Conservation (phyloP, 2,888 invertebrate species). For the Drosophila emarginata region DNA sequence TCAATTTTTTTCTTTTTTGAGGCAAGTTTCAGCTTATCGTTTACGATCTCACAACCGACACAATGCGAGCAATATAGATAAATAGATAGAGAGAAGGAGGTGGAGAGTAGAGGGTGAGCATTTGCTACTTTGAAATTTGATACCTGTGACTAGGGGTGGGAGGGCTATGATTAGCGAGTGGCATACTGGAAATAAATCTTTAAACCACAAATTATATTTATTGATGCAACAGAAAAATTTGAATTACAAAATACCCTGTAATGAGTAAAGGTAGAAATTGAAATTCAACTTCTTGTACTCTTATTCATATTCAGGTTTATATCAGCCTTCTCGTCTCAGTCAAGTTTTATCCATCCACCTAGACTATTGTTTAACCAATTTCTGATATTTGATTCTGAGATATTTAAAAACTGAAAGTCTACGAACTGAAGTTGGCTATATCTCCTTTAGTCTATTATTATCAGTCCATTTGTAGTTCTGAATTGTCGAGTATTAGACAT, state of each 20-base stretch:
- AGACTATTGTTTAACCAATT: no score
- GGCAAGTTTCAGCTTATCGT: constrained; percentile 47
- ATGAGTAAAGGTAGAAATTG: background rate
- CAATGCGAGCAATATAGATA: constrained; percentile 25
- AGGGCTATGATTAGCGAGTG: background rate
- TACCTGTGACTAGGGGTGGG: background rate
- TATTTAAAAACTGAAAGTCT: no score
- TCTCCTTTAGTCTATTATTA: no score
- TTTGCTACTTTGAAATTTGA: constrained; percentile 2
- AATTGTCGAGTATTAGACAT: no score
- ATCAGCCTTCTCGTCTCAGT: no score
- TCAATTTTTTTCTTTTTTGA: constrained; percentile 49
- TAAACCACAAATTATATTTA: constrained; percentile 5
- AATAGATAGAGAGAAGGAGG: constrained; percentile 9
- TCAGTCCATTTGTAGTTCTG: no score
- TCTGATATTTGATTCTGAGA: no score
- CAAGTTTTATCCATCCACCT: no score
- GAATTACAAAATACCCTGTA: background rate
- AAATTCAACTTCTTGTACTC: background rate
- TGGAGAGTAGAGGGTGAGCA: background rate
- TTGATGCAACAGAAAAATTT: background rate
- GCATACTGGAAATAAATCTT: background rate
- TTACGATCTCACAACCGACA: constrained; percentile 48
- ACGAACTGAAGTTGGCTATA: no score
- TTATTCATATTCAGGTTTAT: no score